Evolutionary conservation across 2,888 invertebrate species (phyloP).

Genomic region (Heliconius aoede): DNA sequence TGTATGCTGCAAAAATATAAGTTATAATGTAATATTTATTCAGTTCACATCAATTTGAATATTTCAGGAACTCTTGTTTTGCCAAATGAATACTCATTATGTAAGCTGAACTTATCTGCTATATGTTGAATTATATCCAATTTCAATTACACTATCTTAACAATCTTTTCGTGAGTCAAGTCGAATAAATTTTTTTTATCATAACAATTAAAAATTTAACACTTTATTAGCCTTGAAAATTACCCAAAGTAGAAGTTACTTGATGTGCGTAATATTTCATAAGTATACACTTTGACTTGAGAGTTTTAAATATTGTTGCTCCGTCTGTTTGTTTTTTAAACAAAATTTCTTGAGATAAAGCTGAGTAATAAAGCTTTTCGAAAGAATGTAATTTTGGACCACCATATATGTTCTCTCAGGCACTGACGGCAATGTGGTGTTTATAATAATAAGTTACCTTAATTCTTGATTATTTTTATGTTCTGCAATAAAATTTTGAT

Average conservation of each 20-base stretch:
- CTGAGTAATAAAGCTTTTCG: too few species aligned
- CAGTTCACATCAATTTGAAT: neutral
- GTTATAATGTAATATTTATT: conserved; percentile 2
- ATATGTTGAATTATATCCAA: conserved; percentile 8
- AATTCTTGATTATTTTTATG: neutral
- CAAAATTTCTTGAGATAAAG: too few species aligned
- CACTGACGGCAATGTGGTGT: too few species aligned
- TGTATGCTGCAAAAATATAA: conserved; percentile 49
- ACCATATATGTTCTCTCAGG: too few species aligned
- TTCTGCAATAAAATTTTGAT: neutral
- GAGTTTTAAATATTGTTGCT: too few species aligned
- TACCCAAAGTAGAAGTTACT: too few species aligned
- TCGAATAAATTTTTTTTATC: neutral
- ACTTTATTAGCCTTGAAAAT: too few species aligned
- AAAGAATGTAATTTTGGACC: too few species aligned
- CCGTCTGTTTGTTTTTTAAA: too few species aligned
- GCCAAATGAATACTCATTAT: neutral
- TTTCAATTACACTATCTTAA: neutral
- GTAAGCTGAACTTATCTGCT: neutral
- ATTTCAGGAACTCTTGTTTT: neutral
- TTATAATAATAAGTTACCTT: too few species aligned
- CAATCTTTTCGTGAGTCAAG: neutral
- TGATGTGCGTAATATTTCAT: too few species aligned
- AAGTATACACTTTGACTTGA: too few species aligned
- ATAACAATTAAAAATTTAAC: neutral